Percentiles rank a stretch among this genome's conserved stretches.
Conservation (phyloP, 2,888 invertebrate genomes). For the Drosophila longiperda region DNA sequence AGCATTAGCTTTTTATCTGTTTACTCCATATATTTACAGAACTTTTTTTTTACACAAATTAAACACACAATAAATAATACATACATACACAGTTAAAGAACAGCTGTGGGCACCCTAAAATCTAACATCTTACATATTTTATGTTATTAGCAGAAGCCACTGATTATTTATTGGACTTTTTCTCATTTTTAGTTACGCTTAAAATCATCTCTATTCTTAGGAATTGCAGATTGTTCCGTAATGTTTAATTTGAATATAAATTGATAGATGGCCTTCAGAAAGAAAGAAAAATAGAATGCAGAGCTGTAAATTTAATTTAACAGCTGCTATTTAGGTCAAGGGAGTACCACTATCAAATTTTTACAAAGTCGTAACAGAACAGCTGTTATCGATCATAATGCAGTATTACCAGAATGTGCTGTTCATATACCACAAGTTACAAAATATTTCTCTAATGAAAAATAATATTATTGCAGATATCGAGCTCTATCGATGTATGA, state of each 20-base stretch:
- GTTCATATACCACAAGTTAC: not conserved
- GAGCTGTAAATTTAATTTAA: not conserved
- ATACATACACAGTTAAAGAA: slow-evolving; percentile 20
- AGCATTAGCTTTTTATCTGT: slow-evolving; percentile 43
- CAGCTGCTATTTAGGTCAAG: not conserved
- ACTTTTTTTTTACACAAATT: slow-evolving; percentile 49
- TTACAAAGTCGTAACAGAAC: not conserved
- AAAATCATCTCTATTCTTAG: not conserved
- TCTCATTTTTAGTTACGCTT: not conserved
- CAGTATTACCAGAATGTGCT: not conserved
- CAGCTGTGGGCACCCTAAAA: slow-evolving; percentile 3
- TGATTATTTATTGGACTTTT: not conserved
- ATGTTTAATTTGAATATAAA: not conserved
- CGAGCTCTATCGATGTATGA: slow-evolving; percentile 4
- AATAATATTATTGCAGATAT: not conserved
- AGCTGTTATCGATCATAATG: slow-evolving; percentile 14
- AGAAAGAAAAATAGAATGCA: not conserved
- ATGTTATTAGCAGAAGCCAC: not conserved
- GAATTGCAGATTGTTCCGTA: not conserved
- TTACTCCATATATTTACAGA: slow-evolving; percentile 56
- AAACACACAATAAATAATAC: slow-evolving; percentile 45
- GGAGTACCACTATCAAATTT: not conserved
- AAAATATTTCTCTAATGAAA: not conserved
- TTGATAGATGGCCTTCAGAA: not conserved
- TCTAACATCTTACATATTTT: not conserved